Evolutionary conservation across 2,888 invertebrate species (phyloP).

Genomic region (Dynastes maya): DNA sequence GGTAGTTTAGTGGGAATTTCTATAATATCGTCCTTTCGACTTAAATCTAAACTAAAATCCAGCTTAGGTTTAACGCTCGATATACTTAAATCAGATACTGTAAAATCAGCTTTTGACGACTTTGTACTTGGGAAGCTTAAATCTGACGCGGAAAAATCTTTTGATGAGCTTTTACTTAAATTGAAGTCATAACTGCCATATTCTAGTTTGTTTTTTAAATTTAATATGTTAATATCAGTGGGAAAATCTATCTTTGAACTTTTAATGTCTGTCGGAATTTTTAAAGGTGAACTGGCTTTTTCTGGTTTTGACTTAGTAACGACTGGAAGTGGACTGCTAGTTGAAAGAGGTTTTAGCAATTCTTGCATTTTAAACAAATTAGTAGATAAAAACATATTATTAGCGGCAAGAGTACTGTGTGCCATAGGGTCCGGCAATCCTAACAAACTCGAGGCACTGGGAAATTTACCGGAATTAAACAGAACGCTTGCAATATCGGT

Average conservation of each 20-base stretch:
- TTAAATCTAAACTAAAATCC: conserved; percentile 63
- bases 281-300: conserved; percentile 57
- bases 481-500: conserved; percentile 79
- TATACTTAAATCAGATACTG: conserved; percentile 71
- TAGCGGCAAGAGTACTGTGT: conserved; percentile 82
- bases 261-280: conserved; percentile 67
- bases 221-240: conserved; percentile 73
- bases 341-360: conserved; percentile 75
- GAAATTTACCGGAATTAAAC: conserved; percentile 79
- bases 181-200: conserved; percentile 68
- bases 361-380: conserved; percentile 81
- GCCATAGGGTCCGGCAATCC: conserved; percentile 85
- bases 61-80: conserved; percentile 67
- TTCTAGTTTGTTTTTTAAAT: conserved; percentile 72
- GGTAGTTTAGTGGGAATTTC: conserved; percentile 76
- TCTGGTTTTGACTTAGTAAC: conserved; percentile 51
- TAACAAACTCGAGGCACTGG: conserved; percentile 75
- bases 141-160: conserved; percentile 68
- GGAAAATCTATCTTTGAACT: conserved; percentile 72
- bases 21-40: conserved; percentile 59
- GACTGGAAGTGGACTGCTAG: conserved; percentile 71
- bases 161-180: conserved; percentile 64
- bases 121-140: conserved; percentile 73
- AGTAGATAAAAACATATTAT: conserved; percentile 85
- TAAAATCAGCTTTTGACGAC: conserved; percentile 69